Conservation (phyloP, 2,888 invertebrate genomes). For the Agonum fuliginosum region DNA sequence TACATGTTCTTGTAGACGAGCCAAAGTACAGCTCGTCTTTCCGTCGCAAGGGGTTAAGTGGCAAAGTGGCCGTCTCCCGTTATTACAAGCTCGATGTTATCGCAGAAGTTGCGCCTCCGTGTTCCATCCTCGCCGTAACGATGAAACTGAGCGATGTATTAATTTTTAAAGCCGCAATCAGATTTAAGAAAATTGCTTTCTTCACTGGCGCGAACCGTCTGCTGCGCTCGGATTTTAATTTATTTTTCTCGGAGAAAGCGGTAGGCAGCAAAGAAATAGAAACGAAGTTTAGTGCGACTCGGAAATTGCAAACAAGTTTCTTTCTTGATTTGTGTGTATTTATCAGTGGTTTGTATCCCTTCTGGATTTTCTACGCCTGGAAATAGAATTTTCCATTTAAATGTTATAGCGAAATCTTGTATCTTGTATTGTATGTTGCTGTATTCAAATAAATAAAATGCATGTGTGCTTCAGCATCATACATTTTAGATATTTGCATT, state of each 20-base stretch:
- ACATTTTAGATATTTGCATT: background rate
- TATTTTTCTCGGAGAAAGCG: constrained; percentile 50
- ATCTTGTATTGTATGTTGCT: background rate
- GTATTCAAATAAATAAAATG: constrained; percentile 30
- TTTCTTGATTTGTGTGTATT: constrained; percentile 54
- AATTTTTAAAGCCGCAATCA: constrained; percentile 60
- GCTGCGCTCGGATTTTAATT: constrained; percentile 56
- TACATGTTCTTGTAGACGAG: background rate
- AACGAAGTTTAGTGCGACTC: constrained; percentile 51
- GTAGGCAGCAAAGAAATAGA: constrained; percentile 43
- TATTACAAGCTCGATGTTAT: constrained; percentile 33
- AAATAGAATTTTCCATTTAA: constrained; percentile 25
- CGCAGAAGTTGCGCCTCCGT: background rate
- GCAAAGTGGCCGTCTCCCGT: constrained; percentile 36
- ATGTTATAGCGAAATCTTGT: constrained; percentile 10
- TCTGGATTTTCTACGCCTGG: constrained; percentile 30
- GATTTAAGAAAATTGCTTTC: constrained; percentile 60
- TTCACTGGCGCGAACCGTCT: constrained; percentile 57
- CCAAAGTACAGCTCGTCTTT: background rate
- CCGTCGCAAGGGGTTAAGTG: constrained; percentile 24
- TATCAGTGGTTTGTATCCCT: constrained; percentile 43
- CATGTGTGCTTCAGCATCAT: constrained; percentile 3
- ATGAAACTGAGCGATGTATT: constrained; percentile 58
- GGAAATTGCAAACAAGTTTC: constrained; percentile 57
- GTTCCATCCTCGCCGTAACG: constrained; percentile 8